Evolutionary conservation across 2,888 invertebrate genomes (phyloP).

Genomic region (Rotaria sp.): DNA sequence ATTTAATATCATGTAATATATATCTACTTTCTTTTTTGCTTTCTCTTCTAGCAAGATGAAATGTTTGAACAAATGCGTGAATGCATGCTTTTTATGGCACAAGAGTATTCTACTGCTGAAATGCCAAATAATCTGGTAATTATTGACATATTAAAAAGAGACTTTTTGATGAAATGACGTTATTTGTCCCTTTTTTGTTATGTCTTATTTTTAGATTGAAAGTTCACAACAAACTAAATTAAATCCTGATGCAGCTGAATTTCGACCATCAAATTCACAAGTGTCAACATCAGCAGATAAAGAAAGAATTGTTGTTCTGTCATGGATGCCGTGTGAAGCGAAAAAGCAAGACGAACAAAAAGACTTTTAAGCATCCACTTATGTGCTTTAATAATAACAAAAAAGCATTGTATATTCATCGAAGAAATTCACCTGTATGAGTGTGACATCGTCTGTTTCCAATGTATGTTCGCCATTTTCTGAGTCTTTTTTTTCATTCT

Average conservation of each 20-base stretch:
- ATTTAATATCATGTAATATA: too few species aligned
- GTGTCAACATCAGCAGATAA: not conserved
- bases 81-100: not conserved
- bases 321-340: not conserved
- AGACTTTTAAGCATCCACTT: not conserved
- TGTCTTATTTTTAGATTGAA: not conserved
- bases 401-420: too few species aligned
- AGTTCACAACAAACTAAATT: not conserved
- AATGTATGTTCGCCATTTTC: not conserved
- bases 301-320: not conserved
- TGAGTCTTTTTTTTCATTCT: not conserved
- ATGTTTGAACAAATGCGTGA: not conserved
- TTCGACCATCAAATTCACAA: not conserved
- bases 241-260: not conserved
- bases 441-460: not conserved
- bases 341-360: not conserved
- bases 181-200: not conserved
- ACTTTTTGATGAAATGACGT: too few species aligned
- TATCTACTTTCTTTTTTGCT: not conserved
- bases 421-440: too few species aligned
- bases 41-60: not conserved
- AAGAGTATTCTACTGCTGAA: not conserved
- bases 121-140: not conserved
- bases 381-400: not conserved
- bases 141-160: not conserved